These are phyloP conservation scores for Monodelphis domestica DNA, from an alignment of 2,797 vertebrate species.

Conservation along the genomic window DNA sequence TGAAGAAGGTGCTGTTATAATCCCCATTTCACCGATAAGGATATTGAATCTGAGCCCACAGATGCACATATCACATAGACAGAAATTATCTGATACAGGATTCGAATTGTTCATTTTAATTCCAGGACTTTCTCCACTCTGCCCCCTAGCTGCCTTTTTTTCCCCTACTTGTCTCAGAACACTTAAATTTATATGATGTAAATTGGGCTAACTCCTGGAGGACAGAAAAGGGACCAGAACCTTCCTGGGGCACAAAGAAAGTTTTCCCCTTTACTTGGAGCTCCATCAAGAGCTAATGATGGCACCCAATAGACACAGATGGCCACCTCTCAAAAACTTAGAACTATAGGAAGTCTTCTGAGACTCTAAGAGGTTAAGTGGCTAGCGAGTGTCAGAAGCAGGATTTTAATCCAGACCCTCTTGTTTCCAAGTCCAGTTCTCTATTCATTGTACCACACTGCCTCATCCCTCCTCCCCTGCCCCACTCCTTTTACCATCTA, in stretches of 20 bases:
- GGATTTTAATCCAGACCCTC: not conserved
- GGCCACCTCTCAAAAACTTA: not conserved
- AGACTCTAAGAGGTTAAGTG: not conserved
- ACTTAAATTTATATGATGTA: not conserved
- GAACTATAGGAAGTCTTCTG: not conserved
- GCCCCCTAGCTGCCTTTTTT: not conserved
- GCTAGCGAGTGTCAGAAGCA: not conserved
- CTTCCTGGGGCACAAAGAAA: not conserved
- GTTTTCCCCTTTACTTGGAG: not conserved
- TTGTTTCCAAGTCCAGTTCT: not conserved
- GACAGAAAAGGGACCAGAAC: not conserved
- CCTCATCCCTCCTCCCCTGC: not conserved
- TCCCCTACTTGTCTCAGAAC: not conserved
- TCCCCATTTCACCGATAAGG: not conserved
- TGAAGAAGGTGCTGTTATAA: not conserved
- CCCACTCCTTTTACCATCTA: not conserved
- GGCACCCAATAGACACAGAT: not conserved
- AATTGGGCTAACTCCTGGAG: not conserved
- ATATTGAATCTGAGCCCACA: not conserved
- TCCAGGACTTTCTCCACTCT: not conserved
- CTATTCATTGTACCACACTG: too few species aligned
- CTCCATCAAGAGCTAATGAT: not conserved
- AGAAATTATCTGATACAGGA: not conserved
- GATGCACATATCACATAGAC: not conserved
- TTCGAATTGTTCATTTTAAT: not conserved